These are phyloP conservation scores for Crotalus adamanteus DNA, from an alignment of 2,797 vertebrate species.

Conservation along the genomic window DNA sequence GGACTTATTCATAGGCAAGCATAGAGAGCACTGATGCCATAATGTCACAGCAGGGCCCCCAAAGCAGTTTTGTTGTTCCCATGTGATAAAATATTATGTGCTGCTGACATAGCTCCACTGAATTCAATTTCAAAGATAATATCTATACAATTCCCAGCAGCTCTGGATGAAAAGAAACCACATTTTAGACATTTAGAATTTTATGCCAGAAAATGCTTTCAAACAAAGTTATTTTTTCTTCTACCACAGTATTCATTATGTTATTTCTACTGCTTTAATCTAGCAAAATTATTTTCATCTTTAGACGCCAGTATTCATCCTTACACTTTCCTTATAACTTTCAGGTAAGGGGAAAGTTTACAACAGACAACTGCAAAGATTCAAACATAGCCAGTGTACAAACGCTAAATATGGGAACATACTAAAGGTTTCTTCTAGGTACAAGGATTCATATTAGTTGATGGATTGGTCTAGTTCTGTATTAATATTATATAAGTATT, in stretches of 20 bases:
- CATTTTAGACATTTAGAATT: conserved; percentile 15
- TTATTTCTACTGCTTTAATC: conserved; percentile 5
- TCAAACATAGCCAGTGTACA: not conserved
- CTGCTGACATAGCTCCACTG: conserved; percentile 4
- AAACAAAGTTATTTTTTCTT: conserved; percentile 23
- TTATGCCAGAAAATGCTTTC: not conserved
- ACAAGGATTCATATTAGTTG: not conserved
- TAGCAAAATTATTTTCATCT: conserved; percentile 4
- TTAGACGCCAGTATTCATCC: conserved; percentile 3
- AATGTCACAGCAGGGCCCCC: not conserved
- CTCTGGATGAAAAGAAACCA: not conserved
- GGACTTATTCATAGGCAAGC: not conserved
- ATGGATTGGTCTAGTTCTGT: not conserved
- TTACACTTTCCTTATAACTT: not conserved
- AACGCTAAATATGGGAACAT: not conserved
- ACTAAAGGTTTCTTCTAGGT: not conserved
- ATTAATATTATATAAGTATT: not conserved
- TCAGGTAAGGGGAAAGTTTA: not conserved
- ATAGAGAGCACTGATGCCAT: not conserved
- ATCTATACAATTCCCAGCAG: conserved; percentile 8
- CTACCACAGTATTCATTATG: conserved; percentile 21
- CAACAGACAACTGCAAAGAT: not conserved
- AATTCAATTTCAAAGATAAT: conserved; percentile 30
- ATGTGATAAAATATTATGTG: conserved; percentile 5
- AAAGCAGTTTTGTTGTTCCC: not conserved